These are phyloP conservation scores for Anaspis maculata DNA, from an alignment of 2,888 invertebrate species.

Conservation along the genomic window DNA sequence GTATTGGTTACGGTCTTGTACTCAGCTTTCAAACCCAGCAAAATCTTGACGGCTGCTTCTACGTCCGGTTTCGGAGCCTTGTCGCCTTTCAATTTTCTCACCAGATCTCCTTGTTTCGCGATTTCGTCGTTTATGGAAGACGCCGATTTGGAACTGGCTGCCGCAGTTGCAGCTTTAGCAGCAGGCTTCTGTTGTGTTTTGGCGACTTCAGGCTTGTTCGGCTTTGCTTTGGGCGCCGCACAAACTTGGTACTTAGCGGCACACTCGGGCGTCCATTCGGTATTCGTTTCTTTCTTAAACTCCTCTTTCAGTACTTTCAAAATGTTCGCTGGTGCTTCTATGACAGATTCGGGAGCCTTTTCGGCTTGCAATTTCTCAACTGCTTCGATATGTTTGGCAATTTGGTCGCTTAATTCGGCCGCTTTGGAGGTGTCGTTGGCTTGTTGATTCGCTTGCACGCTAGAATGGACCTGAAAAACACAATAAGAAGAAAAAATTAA, in stretches of 20 bases:
- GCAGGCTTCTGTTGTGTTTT: background rate
- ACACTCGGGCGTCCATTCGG: too few relatives aligned
- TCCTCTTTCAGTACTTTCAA: constrained; percentile 53
- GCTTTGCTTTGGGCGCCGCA: constrained; percentile 36
- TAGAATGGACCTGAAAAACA: too few relatives aligned
- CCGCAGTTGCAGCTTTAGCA: background rate
- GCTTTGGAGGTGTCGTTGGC: too few relatives aligned
- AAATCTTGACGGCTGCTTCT: constrained; percentile 50
- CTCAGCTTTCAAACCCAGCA: constrained; percentile 64
- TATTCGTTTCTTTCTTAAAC: constrained; percentile 47
- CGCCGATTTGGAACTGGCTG: background rate
- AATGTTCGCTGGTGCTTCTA: constrained; percentile 43
- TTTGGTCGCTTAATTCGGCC: too few relatives aligned
- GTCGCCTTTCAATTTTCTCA: constrained; percentile 57
- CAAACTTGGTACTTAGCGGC: too few relatives aligned
- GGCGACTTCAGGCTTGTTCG: constrained; percentile 48
- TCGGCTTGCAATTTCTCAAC: constrained; percentile 59
- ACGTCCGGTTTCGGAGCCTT: constrained; percentile 44
- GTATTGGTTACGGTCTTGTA: constrained; percentile 60
- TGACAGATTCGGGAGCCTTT: constrained; percentile 42
- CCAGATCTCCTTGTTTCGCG: constrained; percentile 58
- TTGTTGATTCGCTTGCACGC: too few relatives aligned
- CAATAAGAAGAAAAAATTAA: too few relatives aligned
- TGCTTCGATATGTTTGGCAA: constrained; percentile 56
- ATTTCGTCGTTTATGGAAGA: constrained; percentile 9